phyloP scores from a whole-genome alignment of 2,888 invertebrate genomes.

The Platycnemis pennipes region DNA sequence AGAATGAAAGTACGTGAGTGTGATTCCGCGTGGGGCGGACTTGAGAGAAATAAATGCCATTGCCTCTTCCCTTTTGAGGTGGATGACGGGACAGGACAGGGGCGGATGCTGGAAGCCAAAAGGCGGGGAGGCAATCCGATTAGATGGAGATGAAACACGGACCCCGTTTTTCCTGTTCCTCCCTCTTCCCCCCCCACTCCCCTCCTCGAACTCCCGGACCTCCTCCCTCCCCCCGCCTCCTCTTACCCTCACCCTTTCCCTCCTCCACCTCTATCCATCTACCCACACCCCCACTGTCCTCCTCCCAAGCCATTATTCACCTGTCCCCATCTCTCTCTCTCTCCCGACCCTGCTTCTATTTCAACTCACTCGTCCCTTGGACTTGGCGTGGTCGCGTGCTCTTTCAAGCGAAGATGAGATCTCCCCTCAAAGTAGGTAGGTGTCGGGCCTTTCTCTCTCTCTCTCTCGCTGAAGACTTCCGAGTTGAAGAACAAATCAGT shows the following conservation, averaged over 20 bases:
- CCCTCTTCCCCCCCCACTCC: neutral
- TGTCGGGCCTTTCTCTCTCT: no score
- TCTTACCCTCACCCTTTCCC: neutral
- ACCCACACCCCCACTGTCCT: neutral
- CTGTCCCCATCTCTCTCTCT: neutral
- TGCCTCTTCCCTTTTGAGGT: neutral
- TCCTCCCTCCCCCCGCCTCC: neutral
- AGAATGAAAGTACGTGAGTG: neutral
- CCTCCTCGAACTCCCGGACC: neutral
- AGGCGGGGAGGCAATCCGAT: conserved; percentile 48
- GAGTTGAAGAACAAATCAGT: no score
- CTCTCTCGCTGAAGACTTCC: no score
- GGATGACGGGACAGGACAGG: neutral
- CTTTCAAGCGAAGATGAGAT: no score
- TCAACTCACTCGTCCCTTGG: neutral
- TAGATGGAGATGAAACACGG: conserved; percentile 46
- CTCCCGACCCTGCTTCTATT: neutral
- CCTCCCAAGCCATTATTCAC: neutral
- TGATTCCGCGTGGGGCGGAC: neutral
- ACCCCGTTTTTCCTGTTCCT: conserved; percentile 7
- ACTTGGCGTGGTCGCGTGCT: no score
- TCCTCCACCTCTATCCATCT: neutral
- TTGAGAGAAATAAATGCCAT: neutral
- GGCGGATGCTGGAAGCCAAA: neutral
- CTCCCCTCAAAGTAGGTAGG: no score